Base-by-base conservation (phyloP, 1,140 invertebrate genomes). In the Trachymyrmex cornetzi region DNA sequence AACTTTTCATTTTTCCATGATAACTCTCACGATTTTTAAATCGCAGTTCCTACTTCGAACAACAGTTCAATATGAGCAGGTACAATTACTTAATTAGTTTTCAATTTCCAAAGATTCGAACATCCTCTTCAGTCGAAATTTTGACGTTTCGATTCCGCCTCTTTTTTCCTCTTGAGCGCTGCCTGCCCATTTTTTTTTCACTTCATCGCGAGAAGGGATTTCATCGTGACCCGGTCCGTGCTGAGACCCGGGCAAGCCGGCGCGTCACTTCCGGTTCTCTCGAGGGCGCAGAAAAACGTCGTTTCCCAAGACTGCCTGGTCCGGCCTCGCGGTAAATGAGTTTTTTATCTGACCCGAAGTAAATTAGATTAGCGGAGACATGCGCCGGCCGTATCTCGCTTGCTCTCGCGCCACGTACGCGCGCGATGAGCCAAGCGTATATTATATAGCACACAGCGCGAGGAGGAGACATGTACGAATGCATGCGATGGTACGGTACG, bases 321-420 rank as follows among this genome's bases (percentile, higher is more conserved):
- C 84, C 69, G 80, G 57, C 38, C 67, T 90, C 88, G 90, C 88
- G 92, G 91, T 92, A 88, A 91, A 92, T 90, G 91, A 92, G 89
- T 89, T 87, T 90, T 92, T 92, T 92, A 92, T 92, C 92, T 91
- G 77, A n/a, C 75, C 81, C 82, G 87, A 86, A 92, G 91, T 93
- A 92, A 93, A 93, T 93, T 93, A 92, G 92, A 93, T 93, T 90
- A 92, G 88, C 87, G 63, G 86, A 91, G 91, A 92, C 90, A 90
- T 91, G 90, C 72, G 69, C 90, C 82, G 82, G 88, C 79, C 86
- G 89, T 92, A 87, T 90, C 87, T 89, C 77, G 63, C 50, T 34
- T 19, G 59, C 55, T 50, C 34, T 48, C 38, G n/a, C 34, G 50
- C 38, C 61, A 53, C 34, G 71, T 88, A 77, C 57, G 79, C 77